Percentiles rank a stretch among this genome's conserved stretches.
Evolutionary conservation across 2,888 invertebrate genomes (phyloP).

Genomic region (Yponomeuta malinellus): DNA sequence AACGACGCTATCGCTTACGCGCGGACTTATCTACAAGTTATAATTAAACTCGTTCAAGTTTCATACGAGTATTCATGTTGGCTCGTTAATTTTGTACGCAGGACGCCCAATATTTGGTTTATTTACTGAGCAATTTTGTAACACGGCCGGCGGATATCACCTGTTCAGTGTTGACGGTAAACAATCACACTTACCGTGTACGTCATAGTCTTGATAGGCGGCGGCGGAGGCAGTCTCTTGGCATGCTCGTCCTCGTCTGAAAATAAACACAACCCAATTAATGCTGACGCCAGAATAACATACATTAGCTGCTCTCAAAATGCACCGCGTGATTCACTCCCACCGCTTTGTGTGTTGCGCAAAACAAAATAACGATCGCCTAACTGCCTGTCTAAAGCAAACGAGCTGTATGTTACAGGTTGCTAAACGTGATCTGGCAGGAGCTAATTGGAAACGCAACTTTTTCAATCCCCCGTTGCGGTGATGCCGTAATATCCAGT

Average conservation of each 20-base stretch:
- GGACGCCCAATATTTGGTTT: too few species aligned
- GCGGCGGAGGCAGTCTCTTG: slow-evolving; percentile 78
- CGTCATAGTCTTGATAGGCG: slow-evolving; percentile 84
- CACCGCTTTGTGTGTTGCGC: background rate
- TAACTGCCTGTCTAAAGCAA: background rate
- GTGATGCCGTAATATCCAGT: background rate
- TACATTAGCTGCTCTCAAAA: background rate
- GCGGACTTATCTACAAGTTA: too few species aligned
- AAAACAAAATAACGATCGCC: background rate
- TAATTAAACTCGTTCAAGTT: too few species aligned
- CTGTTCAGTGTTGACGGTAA: background rate
- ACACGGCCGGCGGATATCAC: too few species aligned
- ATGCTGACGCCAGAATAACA: background rate
- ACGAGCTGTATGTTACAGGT: background rate
- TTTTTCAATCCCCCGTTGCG: background rate
- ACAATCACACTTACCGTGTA: slow-evolving; percentile 78
- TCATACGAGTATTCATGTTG: too few species aligned
- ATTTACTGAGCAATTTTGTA: too few species aligned
- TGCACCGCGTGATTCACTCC: background rate
- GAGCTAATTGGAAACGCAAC: slow-evolving; percentile 2
- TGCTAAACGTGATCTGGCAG: background rate
- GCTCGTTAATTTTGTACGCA: too few species aligned
- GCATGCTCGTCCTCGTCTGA: slow-evolving; percentile 80
- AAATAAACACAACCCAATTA: slow-evolving; percentile 30
- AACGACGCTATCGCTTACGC: too few species aligned